Evolutionary conservation across 2,113 vertebrate species (phyloP).

Genomic region (Ophthalmolycus amberensis): DNA sequence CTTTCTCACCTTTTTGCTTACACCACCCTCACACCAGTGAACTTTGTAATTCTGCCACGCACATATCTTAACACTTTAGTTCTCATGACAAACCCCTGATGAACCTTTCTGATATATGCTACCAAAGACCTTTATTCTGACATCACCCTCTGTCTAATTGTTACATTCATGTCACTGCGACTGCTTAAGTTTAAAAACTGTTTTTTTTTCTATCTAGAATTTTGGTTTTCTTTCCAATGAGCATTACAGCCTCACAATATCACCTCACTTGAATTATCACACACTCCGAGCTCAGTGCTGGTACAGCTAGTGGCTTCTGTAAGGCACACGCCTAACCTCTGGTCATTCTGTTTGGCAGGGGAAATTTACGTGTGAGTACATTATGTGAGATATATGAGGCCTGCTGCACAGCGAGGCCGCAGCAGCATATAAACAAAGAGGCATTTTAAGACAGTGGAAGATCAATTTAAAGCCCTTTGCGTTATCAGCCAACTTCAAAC

Average conservation of each 20-base stretch:
- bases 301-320: background rate
- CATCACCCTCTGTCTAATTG: background rate
- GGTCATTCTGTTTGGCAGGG: conserved; percentile 3
- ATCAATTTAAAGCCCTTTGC: conserved; percentile 31
- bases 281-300: background rate
- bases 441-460: conserved; percentile 21
- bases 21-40: background rate
- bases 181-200: background rate
- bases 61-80: background rate
- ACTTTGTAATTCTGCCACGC: background rate
- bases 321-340: background rate
- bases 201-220: background rate
- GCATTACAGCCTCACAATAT: background rate
- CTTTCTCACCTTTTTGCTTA: background rate
- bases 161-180: background rate
- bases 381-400: background rate
- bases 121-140: background rate
- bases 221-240: background rate
- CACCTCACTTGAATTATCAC: background rate
- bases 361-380: background rate
- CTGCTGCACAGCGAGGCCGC: conserved; percentile 2
- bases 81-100: background rate
- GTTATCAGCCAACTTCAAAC: conserved; percentile 45
- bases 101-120: background rate
- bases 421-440: conserved; percentile 10